Conservation (phyloP, 2,797 vertebrate genomes). For the Podarcis siculus region DNA sequence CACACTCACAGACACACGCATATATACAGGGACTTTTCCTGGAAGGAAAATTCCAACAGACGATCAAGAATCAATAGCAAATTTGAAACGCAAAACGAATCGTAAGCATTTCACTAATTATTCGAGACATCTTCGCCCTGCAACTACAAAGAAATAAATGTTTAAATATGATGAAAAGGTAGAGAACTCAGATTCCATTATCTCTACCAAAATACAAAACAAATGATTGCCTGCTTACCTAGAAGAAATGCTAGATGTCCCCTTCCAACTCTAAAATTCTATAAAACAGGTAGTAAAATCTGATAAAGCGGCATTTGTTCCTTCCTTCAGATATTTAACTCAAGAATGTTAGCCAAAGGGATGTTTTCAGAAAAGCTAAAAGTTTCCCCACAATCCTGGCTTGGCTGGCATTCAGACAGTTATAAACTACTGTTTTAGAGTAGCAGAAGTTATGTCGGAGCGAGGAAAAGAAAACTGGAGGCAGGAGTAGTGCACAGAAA, state of each 20-base stretch:
- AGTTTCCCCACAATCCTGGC: background rate
- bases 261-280: background rate
- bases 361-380: background rate
- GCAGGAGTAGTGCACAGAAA: too few relatives aligned
- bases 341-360: background rate
- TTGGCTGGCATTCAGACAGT: accelerated
- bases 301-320: background rate
- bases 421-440: too few relatives aligned
- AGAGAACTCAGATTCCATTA: background rate
- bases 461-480: background rate
- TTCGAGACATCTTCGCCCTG: background rate
- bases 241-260: background rate
- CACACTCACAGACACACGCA: background rate
- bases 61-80: accelerated
- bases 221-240: accelerated
- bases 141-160: background rate
- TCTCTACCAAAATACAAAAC: accelerated
- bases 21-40: too few relatives aligned
- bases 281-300: background rate
- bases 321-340: background rate
- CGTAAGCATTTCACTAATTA: accelerated
- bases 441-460: too few relatives aligned
- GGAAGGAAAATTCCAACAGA: background rate
- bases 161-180: background rate
- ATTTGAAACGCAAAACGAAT: background rate